Evolutionary conservation across 1,140 invertebrate genomes (phyloP).

Genomic region (Bombus terrestris): DNA sequence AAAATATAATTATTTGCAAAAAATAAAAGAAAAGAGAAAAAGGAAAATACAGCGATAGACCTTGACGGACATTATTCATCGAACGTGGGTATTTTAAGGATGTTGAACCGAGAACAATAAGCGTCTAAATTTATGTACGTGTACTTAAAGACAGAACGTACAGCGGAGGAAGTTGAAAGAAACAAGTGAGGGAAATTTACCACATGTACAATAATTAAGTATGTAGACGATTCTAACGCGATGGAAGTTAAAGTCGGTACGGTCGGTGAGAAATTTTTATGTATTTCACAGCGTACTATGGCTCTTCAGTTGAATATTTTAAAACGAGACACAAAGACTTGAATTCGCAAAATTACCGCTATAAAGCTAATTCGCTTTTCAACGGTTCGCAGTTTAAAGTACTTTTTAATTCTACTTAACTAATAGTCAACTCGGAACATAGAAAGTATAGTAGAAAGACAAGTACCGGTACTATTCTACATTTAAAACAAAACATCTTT

Average conservation of each 20-base stretch:
- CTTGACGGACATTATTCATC: too few relatives aligned
- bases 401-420: not conserved
- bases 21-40: not conserved
- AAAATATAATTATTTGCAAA: too few relatives aligned
- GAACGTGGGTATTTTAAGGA: not conserved
- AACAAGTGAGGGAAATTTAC: not conserved
- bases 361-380: not conserved
- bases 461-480: not conserved
- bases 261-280: not conserved
- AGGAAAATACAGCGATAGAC: not conserved
- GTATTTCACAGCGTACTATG: not conserved
- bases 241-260: not conserved
- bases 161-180: not conserved
- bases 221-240: not conserved
- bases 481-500: not conserved
- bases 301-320: not conserved
- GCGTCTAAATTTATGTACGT: not conserved
- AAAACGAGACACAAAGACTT: not conserved
- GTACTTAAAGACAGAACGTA: not conserved
- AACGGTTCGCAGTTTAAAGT: not conserved
- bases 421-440: not conserved
- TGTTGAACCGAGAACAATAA: not conserved
- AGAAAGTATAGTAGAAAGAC: not conserved
- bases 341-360: not conserved
- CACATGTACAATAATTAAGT: not conserved